phyloP scores from a whole-genome alignment of 2,888 invertebrate species.

The Pristionchus exspectatus region DNA sequence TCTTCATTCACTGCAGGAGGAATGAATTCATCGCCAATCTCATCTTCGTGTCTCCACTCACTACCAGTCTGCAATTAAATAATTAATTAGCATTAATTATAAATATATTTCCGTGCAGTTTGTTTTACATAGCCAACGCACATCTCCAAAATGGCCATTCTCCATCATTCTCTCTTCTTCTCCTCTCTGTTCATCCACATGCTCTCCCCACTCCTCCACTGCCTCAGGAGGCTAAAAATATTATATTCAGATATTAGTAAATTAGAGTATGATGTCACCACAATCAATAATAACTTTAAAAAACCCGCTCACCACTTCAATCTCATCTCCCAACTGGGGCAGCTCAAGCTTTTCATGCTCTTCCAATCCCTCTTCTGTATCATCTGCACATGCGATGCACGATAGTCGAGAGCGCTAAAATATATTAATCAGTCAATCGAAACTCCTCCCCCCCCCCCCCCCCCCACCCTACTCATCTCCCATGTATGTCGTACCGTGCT shows the following conservation, averaged over 20 bases:
- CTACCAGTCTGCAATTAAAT: neutral
- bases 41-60: neutral
- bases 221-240: neutral
- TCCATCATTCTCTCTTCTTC: neutral
- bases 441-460: neutral
- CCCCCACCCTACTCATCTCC: neutral
- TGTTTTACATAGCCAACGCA: neutral
- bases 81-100: neutral
- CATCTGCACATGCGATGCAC: slow-evolving; percentile 22
- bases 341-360: neutral
- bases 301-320: slow-evolving; percentile 24
- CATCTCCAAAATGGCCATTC: neutral
- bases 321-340: slow-evolving; percentile 45
- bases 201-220: slow-evolving; percentile 1
- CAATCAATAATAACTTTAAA: neutral
- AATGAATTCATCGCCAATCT: neutral
- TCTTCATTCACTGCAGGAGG: neutral
- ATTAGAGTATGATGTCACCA: too few relatives aligned
- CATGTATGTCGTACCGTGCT: neutral
- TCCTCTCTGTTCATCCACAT: neutral
- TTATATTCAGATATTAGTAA: neutral
- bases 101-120: neutral
- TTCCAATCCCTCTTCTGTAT: neutral
- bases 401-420: slow-evolving; percentile 24
- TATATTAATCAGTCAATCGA: neutral